phyloP scores from a whole-genome alignment of 30 jellyfish, hydroid and myxozoan species.

The Mastigias papua region DNA sequence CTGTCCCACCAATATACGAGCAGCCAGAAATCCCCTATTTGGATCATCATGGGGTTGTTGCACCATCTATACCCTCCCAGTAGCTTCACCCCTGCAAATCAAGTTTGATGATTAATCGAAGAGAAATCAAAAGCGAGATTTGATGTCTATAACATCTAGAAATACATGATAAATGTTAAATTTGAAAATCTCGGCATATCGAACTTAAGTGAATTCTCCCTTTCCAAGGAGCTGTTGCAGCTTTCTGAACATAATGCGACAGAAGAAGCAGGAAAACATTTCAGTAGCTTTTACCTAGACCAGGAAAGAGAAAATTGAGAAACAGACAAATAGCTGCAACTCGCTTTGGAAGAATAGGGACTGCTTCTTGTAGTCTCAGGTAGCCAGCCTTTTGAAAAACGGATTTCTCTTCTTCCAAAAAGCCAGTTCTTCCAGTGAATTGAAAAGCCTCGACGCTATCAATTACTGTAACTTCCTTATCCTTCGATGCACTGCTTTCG shows the following conservation, averaged over 20 bases:
- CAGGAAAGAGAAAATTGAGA: slow-evolving; percentile 58
- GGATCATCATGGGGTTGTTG: too few species aligned
- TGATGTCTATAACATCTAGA: too few species aligned
- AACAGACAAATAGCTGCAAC: slow-evolving; percentile 51
- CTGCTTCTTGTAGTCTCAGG: slow-evolving; percentile 52
- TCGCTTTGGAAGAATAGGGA: slow-evolving; percentile 62
- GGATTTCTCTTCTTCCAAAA: slow-evolving; percentile 64
- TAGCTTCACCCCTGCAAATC: too few species aligned
- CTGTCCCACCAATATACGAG: too few species aligned
- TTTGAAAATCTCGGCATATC: too few species aligned
- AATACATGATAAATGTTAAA: too few species aligned
- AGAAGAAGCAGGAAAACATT: too few species aligned
- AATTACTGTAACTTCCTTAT: slow-evolving; percentile 14
- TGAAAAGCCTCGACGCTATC: slow-evolving; percentile 15
- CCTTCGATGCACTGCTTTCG: not conserved
- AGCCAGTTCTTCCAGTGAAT: slow-evolving; percentile 27
- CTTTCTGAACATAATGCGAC: not conserved
- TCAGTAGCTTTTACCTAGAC: slow-evolving; percentile 35
- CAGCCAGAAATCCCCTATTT: too few species aligned
- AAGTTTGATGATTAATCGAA: too few species aligned
- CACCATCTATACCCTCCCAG: too few species aligned
- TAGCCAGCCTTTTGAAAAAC: slow-evolving; percentile 49
- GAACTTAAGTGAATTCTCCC: too few species aligned
- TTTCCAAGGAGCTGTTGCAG: not conserved
- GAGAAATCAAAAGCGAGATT: too few species aligned